Base-by-base conservation (phyloP, 2,113 vertebrate species). In the Spheniscus mendiculus region DNA sequence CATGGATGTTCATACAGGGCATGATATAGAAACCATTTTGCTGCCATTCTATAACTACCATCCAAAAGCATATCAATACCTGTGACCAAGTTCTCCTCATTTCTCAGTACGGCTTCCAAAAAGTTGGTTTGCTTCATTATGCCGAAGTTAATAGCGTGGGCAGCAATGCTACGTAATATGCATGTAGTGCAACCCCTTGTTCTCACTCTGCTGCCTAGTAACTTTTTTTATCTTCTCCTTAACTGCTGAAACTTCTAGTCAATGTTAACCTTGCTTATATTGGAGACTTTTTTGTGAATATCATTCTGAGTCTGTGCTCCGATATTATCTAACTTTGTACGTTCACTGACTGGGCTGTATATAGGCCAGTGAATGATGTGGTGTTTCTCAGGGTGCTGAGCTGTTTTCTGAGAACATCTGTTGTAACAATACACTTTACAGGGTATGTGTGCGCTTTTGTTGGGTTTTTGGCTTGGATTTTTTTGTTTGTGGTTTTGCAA, bases 131-230 rank as follows among this genome's bases (percentile, higher is more conserved):
- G 21, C 67, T 47, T 62, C 5, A 0, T 9, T n/a, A 42, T 42
- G 38, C 27, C 21, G 3, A 15, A 20, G 25, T 18, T 14, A 36
- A 18, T 2, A 11, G 30, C 45, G 8, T 1, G 32, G 45, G 45
- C 23, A 44, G 36, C 2, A 11, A 9, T 38, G 42, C n/a, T 7
- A 0, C 15, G 3, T 27, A 2, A 14, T 29, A 5, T 0, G 3
- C 17, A 1, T 52, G 32, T 23, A 15, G 9, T 47, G 20, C 18
- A 6, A 8, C 11, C 42, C 18, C 26, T 30, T 12, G 12, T 5
- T 47, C 65, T 56, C 27, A 5, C 40, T 20, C 38, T 61, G 52
- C 65, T 66, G 42, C 53, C 27, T 13, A 12, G 26, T 11, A 49
- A 44, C 22, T 23, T 2, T 20, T 26, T 36, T 69, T 8, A 50